Conservation (phyloP, 92 coral and sea anemone genomes). For the Umimayanthus kanabou region DNA sequence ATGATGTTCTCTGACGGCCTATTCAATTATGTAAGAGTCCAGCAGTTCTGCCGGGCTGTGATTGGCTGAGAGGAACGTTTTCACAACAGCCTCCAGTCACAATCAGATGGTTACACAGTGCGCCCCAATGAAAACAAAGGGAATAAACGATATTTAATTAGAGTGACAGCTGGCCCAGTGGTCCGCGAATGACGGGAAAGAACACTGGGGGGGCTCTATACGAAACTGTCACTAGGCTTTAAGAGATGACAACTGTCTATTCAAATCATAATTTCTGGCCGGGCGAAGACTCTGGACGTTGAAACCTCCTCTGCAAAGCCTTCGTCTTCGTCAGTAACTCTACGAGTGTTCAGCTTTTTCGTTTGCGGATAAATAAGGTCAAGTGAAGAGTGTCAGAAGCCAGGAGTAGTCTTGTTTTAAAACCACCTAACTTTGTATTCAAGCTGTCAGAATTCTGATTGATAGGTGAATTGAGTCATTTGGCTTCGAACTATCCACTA, state of each 20-base stretch:
- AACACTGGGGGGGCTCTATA: constrained; percentile 76
- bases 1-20: constrained; percentile 64
- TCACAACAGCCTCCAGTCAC: constrained; percentile 84
- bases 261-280: constrained; percentile 16
- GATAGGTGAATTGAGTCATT: constrained; percentile 98
- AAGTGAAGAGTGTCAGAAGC: constrained; percentile 66
- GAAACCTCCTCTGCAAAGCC: neutral
- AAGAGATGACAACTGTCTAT: constrained; percentile 41
- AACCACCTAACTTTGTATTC: constrained; percentile 81
- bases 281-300: constrained; percentile 3
- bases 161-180: constrained; percentile 83
- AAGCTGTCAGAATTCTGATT: constrained; percentile 98
- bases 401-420: constrained; percentile 69
- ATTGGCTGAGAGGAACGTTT: constrained; percentile 64
- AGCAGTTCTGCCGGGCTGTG: constrained; percentile 48
- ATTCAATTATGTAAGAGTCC: constrained; percentile 82
- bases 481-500: constrained; percentile 52
- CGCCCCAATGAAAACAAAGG: constrained; percentile 83
- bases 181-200: constrained; percentile 65
- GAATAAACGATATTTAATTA: constrained; percentile 79
- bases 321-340: constrained; percentile 5
- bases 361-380: constrained; percentile 60
- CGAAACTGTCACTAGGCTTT: constrained; percentile 54
- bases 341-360: neutral
- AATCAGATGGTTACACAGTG: constrained; percentile 55